Evolutionary conservation across 92 coral and sea anemone species (phyloP).

Genomic region (Plumapathes pennacea): DNA sequence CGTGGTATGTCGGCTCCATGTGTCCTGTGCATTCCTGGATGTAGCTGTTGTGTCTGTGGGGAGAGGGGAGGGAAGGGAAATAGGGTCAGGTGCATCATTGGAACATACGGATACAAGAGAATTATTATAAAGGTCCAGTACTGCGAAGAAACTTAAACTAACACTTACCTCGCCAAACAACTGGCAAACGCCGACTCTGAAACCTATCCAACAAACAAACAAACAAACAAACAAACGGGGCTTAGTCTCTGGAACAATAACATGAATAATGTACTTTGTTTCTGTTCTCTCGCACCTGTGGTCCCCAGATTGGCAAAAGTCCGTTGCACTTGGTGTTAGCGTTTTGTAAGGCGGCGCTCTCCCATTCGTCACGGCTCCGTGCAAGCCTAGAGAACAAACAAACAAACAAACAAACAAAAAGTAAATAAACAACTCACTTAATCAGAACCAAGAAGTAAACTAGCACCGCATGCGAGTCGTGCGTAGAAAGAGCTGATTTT

Average conservation of each 20-base stretch:
- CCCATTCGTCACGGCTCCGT: slow-evolving; percentile 98
- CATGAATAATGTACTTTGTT: not conserved
- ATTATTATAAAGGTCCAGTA: not conserved
- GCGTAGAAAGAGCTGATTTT: not conserved
- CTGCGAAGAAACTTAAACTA: not conserved
- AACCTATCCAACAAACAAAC: slow-evolving; percentile 41
- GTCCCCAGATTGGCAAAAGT: slow-evolving; percentile 96
- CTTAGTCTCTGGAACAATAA: not conserved
- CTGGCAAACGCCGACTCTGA: slow-evolving; percentile 99
- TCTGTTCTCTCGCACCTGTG: slow-evolving; percentile 54
- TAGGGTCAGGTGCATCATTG: not conserved
- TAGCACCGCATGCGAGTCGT: not conserved
- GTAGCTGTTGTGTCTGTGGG: slow-evolving; percentile 97
- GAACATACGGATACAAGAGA: not conserved
- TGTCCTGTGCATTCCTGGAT: slow-evolving; percentile 97
- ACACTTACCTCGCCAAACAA: slow-evolving; percentile 86
- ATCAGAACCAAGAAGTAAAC: not conserved
- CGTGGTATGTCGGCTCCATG: slow-evolving; percentile 92
- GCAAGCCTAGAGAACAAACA: slow-evolving; percentile 60
- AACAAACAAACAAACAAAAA: not conserved
- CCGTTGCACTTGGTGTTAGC: slow-evolving; percentile 99
- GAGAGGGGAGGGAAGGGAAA: not conserved
- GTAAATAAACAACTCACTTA: no score
- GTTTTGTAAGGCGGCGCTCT: slow-evolving; percentile 96
- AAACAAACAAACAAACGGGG: not conserved